Base-by-base conservation (phyloP, 2,113 vertebrate species). In the Malurus alboscapulatus region DNA sequence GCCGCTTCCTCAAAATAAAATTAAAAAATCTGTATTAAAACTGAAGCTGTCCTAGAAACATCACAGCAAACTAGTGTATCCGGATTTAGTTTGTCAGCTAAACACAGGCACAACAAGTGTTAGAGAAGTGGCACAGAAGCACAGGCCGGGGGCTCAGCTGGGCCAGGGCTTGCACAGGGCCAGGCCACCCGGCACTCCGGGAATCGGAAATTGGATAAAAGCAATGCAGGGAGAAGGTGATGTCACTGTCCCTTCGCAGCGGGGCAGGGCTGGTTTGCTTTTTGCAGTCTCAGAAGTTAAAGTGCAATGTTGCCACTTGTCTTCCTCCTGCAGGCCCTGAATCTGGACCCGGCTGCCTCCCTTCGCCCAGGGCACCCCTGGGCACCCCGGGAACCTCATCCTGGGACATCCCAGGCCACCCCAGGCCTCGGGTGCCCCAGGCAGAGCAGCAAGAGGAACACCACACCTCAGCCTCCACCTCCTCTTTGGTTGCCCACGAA, bases 101-200 rank as follows among this genome's bases (percentile, higher is more conserved):
- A 40, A 54, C 91, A 68, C 93, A 96, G 93, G 95, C 95, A 94
- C 92, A 14, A 48, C 62, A 18, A 67, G 72, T 78, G 92, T 80
- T 34, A 80, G 75, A 88, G 94, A 92, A 61, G 95, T 92, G 94
- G 94, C 95, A 95, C 88, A 62, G 85, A 80, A 84, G 79, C 74
- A 30, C 18, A 3, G 87, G 54, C 78, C 14, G n/a, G 77, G 75
- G 69, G 61, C 51, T 47, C 29, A 30, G 87, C 87, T 21, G 77
- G 86, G 68, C 85, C 10, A 45, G 53, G 68, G 17, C 15, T 12
- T 2, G 67, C 58, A 67, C 76, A 44, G 76, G 76, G 86, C n/a
- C 36, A 0, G 34, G 5, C 90, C 3, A 15, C 30, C 6, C 24
- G 3, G 75, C 36, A 8, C 69, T 17, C 22, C 19, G 12, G 7